Evolutionary conservation across 2,888 invertebrate species (phyloP).

Genomic region (Odontomyia ornata): DNA sequence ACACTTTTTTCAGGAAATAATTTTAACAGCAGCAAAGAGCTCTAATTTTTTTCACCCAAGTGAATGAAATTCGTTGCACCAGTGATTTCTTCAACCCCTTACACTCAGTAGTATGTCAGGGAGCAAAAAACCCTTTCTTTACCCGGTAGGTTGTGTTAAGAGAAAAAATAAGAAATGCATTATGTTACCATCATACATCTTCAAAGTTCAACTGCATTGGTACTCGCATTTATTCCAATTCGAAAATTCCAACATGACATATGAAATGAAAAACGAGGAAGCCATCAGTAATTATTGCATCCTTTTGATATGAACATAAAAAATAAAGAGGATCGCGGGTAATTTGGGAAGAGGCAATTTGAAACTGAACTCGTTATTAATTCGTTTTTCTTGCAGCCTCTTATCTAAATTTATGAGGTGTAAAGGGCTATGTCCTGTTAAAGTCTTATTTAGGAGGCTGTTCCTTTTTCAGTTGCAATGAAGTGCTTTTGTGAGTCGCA

Average conservation of each 20-base stretch:
- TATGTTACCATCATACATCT: background rate
- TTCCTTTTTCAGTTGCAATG: conserved; percentile 9
- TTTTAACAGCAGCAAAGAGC: background rate
- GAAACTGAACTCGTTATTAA: conserved; percentile 34
- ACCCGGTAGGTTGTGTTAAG: background rate
- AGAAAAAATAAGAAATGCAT: background rate
- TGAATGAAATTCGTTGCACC: background rate
- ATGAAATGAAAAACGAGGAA: background rate
- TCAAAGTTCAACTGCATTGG: too few relatives aligned
- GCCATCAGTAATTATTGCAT: conserved; percentile 7
- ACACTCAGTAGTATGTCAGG: too few relatives aligned
- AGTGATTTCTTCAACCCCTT: background rate
- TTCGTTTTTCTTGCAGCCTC: conserved; percentile 5
- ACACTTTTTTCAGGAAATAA: conserved; percentile 29
- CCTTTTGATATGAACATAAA: conserved; percentile 10
- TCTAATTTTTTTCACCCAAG: conserved; percentile 23
- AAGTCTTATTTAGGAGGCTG: conserved; percentile 40
- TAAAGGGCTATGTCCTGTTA: conserved; percentile 43
- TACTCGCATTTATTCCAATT: too few relatives aligned
- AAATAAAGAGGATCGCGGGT: background rate
- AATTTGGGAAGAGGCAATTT: background rate
- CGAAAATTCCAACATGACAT: too few relatives aligned
- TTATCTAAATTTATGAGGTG: conserved; percentile 18
- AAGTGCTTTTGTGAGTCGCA: background rate
- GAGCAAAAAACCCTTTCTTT: background rate